Evolutionary conservation across 2,888 invertebrate genomes (phyloP).

Genomic region (Eumacrocentrus americanus): DNA sequence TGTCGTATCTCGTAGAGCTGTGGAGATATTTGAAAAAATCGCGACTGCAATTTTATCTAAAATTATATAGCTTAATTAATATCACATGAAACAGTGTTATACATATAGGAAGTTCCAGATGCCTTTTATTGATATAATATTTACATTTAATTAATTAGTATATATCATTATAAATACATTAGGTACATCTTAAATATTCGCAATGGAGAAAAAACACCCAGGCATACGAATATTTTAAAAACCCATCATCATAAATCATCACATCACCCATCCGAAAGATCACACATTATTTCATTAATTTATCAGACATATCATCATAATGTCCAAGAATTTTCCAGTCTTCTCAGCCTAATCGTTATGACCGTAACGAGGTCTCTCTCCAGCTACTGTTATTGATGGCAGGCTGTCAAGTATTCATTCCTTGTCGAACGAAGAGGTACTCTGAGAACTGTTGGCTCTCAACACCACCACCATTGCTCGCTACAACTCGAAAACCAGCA

Average conservation of each 20-base stretch:
- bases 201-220: no score
- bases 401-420: conserved; percentile 55
- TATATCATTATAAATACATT: conserved; percentile 54
- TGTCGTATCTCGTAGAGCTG: no score
- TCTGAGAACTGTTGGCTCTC: conserved; percentile 91
- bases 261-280: no score
- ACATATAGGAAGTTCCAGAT: no score
- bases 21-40: no score
- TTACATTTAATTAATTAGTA: conserved; percentile 50
- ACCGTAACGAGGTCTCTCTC: conserved; percentile 14
- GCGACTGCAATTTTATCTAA: background rate
- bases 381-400: conserved; percentile 49
- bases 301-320: no score
- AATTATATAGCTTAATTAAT: background rate
- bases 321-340: background rate
- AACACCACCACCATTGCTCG: conserved; percentile 85
- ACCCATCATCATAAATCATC: no score
- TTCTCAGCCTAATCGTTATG: conserved; percentile 17
- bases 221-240: no score
- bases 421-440: conserved; percentile 77
- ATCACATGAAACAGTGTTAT: no score
- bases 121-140: conserved; percentile 36
- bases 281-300: no score
- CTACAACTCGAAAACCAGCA: conserved; percentile 78
- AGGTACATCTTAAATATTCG: conserved; percentile 47